These are phyloP conservation scores for Pachypanchax playfairii DNA, from an alignment of 2,113 vertebrate genomes.

Conservation along the genomic window DNA sequence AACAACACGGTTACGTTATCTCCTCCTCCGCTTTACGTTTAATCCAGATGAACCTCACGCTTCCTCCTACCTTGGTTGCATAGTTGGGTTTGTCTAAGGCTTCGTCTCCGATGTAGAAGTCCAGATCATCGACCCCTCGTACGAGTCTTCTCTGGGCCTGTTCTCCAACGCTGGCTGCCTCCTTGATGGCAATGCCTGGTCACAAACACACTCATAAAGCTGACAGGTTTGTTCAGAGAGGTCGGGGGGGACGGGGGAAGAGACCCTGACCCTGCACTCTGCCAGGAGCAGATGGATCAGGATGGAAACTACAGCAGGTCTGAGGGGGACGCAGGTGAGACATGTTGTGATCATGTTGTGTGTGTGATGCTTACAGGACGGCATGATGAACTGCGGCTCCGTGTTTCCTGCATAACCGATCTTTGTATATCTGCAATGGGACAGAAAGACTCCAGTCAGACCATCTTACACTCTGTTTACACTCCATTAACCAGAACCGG, in stretches of 20 bases:
- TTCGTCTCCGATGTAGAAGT: constrained; percentile 99
- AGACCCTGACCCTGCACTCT: too few species aligned
- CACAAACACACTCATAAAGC: too few species aligned
- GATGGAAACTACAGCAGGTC: too few species aligned
- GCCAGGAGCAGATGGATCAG: too few species aligned
- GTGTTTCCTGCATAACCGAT: constrained; percentile 98
- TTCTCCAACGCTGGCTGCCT: constrained; percentile 96
- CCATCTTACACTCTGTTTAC: too few species aligned
- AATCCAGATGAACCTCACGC: background rate
- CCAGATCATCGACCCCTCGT: constrained; percentile 97
- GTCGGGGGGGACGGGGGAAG: too few species aligned
- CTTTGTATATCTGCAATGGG: constrained; percentile 93
- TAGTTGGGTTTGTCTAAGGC: constrained; percentile 98
- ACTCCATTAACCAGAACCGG: too few species aligned
- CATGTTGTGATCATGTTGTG: too few species aligned
- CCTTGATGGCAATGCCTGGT: constrained; percentile 98
- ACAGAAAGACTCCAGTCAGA: too few species aligned
- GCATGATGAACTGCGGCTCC: constrained; percentile 98
- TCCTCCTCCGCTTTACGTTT: rapidly evolving
- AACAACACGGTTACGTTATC: background rate
- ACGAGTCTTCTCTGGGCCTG: constrained; percentile 97
- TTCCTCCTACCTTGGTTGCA: constrained; percentile 90
- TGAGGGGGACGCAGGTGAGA: too few species aligned
- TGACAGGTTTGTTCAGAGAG: too few species aligned
- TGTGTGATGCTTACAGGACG: constrained; percentile 99